Percentiles rank a stretch among this genome's conserved stretches.
Evolutionary conservation across 2,888 invertebrate species (phyloP).

Genomic region (Drosophila testacea): DNA sequence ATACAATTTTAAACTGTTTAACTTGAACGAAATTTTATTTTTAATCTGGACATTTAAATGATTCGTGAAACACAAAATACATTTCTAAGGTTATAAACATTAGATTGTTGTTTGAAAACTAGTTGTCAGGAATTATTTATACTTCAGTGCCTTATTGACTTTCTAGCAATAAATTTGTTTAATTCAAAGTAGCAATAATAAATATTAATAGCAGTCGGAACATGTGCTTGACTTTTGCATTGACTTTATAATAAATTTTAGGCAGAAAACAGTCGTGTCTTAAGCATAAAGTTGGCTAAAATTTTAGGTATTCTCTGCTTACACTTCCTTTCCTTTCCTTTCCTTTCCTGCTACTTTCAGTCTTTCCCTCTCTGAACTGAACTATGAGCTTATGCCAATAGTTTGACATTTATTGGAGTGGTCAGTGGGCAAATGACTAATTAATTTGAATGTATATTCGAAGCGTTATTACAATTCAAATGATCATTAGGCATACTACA

Average conservation of each 20-base stretch:
- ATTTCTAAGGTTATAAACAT: too few species aligned
- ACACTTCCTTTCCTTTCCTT: neutral
- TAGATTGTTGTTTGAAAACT: neutral
- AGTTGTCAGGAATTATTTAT: neutral
- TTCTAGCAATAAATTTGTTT: neutral
- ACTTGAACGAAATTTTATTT: too few species aligned
- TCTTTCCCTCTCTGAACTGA: neutral
- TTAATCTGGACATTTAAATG: too few species aligned
- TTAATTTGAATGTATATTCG: slow-evolving; percentile 37
- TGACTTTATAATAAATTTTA: neutral
- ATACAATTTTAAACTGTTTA: too few species aligned
- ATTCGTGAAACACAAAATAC: too few species aligned
- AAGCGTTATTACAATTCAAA: slow-evolving; percentile 30
- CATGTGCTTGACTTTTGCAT: neutral
- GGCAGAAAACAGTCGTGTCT: neutral
- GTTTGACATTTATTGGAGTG: slow-evolving; percentile 23
- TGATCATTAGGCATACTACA: slow-evolving; percentile 24
- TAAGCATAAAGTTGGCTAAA: neutral
- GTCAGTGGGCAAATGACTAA: slow-evolving; percentile 33
- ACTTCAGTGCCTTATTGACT: neutral
- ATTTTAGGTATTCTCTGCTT: neutral
- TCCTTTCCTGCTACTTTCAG: neutral
- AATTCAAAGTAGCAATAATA: neutral
- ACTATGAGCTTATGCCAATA: neutral
- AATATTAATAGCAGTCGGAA: neutral